These are phyloP conservation scores for Percopsis transmontana DNA, from an alignment of 2,113 vertebrate species.

Conservation along the genomic window DNA sequence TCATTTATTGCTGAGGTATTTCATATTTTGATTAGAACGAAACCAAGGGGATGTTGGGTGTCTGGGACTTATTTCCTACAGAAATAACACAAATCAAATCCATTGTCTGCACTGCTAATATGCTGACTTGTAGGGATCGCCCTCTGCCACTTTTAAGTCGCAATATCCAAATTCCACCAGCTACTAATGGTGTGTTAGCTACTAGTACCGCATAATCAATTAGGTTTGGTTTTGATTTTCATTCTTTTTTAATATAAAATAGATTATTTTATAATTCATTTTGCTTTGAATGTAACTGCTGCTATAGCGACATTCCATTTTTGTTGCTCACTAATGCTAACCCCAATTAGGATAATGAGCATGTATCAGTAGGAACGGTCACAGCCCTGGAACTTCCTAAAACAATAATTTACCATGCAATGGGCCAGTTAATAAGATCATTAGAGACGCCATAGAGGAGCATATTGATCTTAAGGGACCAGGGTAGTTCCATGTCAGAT, in stretches of 20 bases:
- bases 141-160: conserved; percentile 20
- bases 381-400: conserved; percentile 1
- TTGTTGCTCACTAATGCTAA: neutral
- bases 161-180: conserved; percentile 7
- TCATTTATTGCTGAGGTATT: conserved; percentile 32
- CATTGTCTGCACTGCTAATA: conserved; percentile 53
- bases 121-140: conserved; percentile 54
- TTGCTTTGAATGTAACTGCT: conserved; percentile 8
- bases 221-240: neutral
- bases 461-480: conserved; percentile 44
- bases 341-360: conserved; percentile 10
- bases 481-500: conserved; percentile 42
- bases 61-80: conserved; percentile 59
- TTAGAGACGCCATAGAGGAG: conserved; percentile 15
- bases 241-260: conserved; percentile 2
- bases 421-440: conserved; percentile 36
- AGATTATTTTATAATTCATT: conserved; percentile 13
- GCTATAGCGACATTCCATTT: neutral
- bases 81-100: conserved; percentile 50
- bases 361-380: conserved; percentile 17
- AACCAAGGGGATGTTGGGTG: conserved; percentile 54
- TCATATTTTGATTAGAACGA: conserved; percentile 72
- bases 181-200: neutral
- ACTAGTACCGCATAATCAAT: conserved; percentile 4
- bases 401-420: conserved; percentile 39